A percentile compares a stretch with the other conserved stretches of the same genome.
These are phyloP conservation scores for Monopterus albus DNA, from an alignment of 2,113 vertebrate genomes.

Conservation along the genomic window DNA sequence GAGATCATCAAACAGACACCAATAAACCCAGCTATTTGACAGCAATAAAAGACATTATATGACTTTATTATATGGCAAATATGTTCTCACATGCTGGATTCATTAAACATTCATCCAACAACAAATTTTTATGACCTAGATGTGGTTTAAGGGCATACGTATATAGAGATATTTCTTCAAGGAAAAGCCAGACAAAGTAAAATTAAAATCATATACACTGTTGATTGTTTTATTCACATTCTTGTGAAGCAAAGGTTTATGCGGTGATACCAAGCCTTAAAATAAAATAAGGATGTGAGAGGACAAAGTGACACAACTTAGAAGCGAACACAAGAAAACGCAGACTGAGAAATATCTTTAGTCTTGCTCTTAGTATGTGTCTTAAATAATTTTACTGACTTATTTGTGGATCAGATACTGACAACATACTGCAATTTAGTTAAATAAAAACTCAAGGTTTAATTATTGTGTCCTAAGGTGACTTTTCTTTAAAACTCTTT, in stretches of 20 bases:
- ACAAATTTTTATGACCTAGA: background rate
- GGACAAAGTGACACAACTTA: too few species aligned
- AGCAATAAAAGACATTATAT: conserved; percentile 45
- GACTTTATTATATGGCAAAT: conserved; percentile 33
- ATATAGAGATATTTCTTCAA: background rate
- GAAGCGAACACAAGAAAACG: too few species aligned
- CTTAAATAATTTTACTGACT: too few species aligned
- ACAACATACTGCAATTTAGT: too few species aligned
- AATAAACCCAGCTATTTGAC: conserved; percentile 48
- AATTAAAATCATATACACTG: background rate
- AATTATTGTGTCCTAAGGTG: too few species aligned
- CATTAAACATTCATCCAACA: conserved; percentile 3
- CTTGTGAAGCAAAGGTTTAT: background rate
- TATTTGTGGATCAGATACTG: too few species aligned
- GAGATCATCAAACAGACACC: conserved; percentile 39
- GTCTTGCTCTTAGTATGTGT: too few species aligned
- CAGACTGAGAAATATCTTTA: too few species aligned
- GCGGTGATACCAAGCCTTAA: background rate
- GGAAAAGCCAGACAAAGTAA: background rate
- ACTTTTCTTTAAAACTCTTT: too few species aligned
- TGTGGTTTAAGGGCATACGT: background rate
- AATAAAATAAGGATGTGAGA: too few species aligned
- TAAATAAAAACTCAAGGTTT: too few species aligned
- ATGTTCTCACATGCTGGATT: conserved; percentile 27
- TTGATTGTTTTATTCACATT: background rate